Conservation (phyloP, 2,113 vertebrate genomes). For the Centropristis striata region DNA sequence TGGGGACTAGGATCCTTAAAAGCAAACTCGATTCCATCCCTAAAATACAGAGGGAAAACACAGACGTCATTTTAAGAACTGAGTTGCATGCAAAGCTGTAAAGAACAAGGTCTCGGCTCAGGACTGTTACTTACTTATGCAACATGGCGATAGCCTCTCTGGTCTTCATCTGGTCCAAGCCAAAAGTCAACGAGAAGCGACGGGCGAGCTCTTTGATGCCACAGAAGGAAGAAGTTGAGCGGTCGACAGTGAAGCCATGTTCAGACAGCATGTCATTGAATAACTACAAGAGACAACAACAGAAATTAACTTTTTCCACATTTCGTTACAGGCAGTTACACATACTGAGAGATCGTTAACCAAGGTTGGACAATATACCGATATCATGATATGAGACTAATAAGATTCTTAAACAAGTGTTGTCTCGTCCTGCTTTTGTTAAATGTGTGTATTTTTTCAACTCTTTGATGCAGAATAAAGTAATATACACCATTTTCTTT, state of each 20-base stretch:
- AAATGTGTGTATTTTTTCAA: too few species aligned
- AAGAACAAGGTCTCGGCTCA: not conserved
- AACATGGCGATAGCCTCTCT: slow-evolving; percentile 98
- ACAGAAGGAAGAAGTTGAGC: slow-evolving; percentile 95
- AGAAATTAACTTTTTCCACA: not conserved
- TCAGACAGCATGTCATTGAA: slow-evolving; percentile 98
- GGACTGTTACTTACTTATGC: slow-evolving; percentile 90
- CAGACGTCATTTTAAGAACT: not conserved
- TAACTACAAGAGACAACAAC: slow-evolving; percentile 82
- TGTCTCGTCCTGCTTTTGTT: too few species aligned
- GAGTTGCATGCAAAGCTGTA: not conserved
- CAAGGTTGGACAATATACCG: too few species aligned
- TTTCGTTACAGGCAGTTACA: not conserved
- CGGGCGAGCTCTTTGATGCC: slow-evolving; percentile 97
- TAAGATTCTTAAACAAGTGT: too few species aligned
- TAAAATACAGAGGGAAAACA: slow-evolving; percentile 66
- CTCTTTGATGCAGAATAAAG: too few species aligned
- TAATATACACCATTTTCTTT: too few species aligned
- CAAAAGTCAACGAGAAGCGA: slow-evolving; percentile 97
- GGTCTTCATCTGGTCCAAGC: slow-evolving; percentile 96
- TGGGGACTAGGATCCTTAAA: slow-evolving; percentile 98
- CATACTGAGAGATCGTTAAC: not conserved
- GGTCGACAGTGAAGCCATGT: slow-evolving; percentile 92
- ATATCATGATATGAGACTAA: too few species aligned
- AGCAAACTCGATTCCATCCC: slow-evolving; percentile 98